phyloP scores from a whole-genome alignment of 1,140 invertebrate genomes.

The Papilio xuthus region DNA sequence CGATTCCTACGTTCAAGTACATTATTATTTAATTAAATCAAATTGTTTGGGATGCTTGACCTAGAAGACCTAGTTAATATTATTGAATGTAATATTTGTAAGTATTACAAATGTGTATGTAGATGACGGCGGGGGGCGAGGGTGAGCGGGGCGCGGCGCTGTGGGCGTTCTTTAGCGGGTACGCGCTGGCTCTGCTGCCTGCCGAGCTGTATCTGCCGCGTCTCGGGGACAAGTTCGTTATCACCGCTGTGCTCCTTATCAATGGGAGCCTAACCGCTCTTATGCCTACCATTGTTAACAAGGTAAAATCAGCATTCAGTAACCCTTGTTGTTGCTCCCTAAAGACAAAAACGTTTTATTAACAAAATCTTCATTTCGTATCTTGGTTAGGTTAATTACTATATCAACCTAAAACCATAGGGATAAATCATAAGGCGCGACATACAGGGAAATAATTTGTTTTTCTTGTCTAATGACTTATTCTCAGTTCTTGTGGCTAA shows the following conservation, averaged over 20 bases:
- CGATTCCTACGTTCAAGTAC: slow-evolving; percentile 62
- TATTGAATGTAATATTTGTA: too few species aligned
- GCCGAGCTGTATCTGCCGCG: slow-evolving; percentile 58
- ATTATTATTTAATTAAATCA: too few species aligned
- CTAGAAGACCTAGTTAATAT: too few species aligned
- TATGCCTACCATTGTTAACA: slow-evolving; percentile 70
- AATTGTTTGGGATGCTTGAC: too few species aligned
- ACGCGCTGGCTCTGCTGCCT: slow-evolving; percentile 58
- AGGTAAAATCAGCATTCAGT: slow-evolving; percentile 48
- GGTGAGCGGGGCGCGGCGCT: slow-evolving; percentile 61
- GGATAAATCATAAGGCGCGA: too few species aligned
- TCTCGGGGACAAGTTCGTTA: slow-evolving; percentile 57
- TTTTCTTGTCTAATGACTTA: background rate
- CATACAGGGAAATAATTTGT: background rate
- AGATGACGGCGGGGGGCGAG: slow-evolving; percentile 66
- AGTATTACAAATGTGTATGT: too few species aligned
- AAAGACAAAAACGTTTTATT: too few species aligned
- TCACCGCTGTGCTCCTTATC: slow-evolving; percentile 56
- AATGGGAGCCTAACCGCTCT: slow-evolving; percentile 61
- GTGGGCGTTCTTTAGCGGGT: slow-evolving; percentile 67
- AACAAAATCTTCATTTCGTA: too few species aligned
- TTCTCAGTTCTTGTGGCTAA: background rate
- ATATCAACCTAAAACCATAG: too few species aligned
- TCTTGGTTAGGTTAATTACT: too few species aligned
- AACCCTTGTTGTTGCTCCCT: background rate